Percentiles rank a stretch among this genome's conserved stretches.
Conservation (phyloP, 2,888 invertebrate genomes). For the Chymomyza amoena region DNA sequence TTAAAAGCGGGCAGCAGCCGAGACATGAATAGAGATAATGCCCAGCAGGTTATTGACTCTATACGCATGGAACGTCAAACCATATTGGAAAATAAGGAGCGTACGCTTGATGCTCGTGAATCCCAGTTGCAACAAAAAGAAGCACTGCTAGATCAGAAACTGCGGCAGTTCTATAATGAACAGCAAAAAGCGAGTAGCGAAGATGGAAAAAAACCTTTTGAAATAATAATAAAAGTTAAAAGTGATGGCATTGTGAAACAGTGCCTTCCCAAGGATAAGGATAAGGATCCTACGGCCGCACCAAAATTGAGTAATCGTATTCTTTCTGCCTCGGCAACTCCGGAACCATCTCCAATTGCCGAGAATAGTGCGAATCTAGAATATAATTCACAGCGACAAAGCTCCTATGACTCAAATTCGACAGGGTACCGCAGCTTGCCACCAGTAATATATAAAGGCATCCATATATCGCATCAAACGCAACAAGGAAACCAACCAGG, state of each 20-base stretch:
- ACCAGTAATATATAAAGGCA: conserved; percentile 29
- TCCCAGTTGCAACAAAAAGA: conserved; percentile 71
- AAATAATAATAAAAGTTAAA: conserved; percentile 74
- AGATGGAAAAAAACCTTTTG: conserved; percentile 42
- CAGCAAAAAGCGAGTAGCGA: conserved; percentile 32
- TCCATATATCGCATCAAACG: neutral
- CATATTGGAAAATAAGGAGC: conserved; percentile 50
- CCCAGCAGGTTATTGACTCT: conserved; percentile 60
- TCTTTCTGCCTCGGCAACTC: neutral
- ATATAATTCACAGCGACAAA: conserved; percentile 35
- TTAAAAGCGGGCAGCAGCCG: conserved; percentile 48
- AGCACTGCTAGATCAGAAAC: conserved; percentile 51
- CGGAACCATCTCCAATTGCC: neutral
- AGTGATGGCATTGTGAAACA: conserved; percentile 55
- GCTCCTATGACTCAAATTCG: conserved; percentile 70
- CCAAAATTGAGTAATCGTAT: conserved; percentile 32
- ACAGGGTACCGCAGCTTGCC: conserved; percentile 74
- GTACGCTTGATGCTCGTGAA: conserved; percentile 53
- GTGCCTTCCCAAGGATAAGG: conserved; percentile 27
- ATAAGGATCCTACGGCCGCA: neutral
- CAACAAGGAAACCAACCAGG: neutral
- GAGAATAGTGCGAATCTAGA: neutral
- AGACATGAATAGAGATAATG: conserved; percentile 35
- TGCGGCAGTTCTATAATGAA: conserved; percentile 44
- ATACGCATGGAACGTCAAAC: conserved; percentile 70